Evolutionary conservation across 2,888 invertebrate species (phyloP), one percentile per base, ranked within the genome.

Genomic region (Thymelicus lineola): DNA sequence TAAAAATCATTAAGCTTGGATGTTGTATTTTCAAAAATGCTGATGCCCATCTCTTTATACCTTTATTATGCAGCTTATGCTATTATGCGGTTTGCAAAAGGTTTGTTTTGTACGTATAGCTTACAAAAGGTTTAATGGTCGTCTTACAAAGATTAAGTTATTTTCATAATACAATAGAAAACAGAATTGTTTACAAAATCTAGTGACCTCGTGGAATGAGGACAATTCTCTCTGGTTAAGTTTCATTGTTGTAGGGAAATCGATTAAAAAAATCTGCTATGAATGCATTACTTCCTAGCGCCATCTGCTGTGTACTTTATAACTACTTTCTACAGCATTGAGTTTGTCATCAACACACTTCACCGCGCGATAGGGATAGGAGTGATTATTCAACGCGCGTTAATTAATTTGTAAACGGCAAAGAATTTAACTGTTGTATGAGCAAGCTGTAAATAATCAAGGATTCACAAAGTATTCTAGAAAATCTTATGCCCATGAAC

Each of bases 161-260:
- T 53, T 53, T 4, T 53, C 20, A 53, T 12, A 53, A 20, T 20
- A 20, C 53, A 20, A 53, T 4, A 20, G 53, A 12, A 53, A 10
- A 55, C 28, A 7, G 12, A 55, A 55, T 55, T 55, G 55, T 55
- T 55, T 35, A 14, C 35, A 55, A 50, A 28, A 35, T 35, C 28
- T 14, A 7, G 28, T 55, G 55, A 35, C 55, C 55, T 55, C 35
- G 55, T 35, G 10, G 14, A 55, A 55, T 35, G 55, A 10, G 55
- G 35, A 55, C 55, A 55, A 55, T 55, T 55, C 14, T 55, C 55
- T 14, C 55, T 35, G 55, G 28, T 55, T 55, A 14, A 35, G 35
- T 55, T 14, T 55, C 35, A 55, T 55, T 55, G 28, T 55, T 55
- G 55, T 28, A 55, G 14, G 55, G 28, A 55, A 55, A 55, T 55